These are phyloP conservation scores for Gallinago stenura DNA, from an alignment of 2,797 vertebrate species.

Conservation along the genomic window DNA sequence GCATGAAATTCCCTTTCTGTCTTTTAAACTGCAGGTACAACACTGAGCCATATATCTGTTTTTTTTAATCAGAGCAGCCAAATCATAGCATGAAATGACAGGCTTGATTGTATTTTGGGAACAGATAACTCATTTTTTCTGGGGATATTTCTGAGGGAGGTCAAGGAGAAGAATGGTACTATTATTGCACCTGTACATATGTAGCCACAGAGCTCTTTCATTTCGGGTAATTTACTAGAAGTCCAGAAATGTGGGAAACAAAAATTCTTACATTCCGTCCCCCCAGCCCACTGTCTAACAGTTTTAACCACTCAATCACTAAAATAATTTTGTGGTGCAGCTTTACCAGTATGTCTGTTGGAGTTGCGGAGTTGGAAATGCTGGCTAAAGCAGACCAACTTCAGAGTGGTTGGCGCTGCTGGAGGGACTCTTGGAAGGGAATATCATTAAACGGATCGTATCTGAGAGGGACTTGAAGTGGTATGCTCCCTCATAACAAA, in stretches of 20 bases:
- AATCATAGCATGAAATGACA: neutral
- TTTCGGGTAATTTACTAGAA: neutral
- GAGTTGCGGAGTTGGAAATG: neutral
- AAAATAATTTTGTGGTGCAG: neutral
- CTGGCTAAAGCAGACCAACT: neutral
- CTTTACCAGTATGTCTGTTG: neutral
- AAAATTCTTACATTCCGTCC: neutral
- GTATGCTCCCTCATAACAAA: neutral
- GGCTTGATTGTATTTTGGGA: neutral
- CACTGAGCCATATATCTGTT: neutral
- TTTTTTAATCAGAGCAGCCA: neutral
- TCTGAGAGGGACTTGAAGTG: neutral
- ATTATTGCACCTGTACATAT: fast-evolving
- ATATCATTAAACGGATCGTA: neutral
- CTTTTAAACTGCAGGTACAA: neutral
- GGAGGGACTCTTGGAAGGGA: neutral
- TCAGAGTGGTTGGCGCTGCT: neutral
- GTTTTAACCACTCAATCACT: neutral
- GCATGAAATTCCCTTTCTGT: neutral
- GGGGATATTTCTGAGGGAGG: neutral
- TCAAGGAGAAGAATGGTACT: neutral
- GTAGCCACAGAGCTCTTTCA: neutral
- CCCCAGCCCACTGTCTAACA: no score
- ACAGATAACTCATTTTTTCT: neutral
- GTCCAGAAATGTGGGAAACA: neutral